Base-by-base conservation (phyloP, 35 echinoderm and acorn worm genomes). In the Stichopus chloronotus region DNA sequence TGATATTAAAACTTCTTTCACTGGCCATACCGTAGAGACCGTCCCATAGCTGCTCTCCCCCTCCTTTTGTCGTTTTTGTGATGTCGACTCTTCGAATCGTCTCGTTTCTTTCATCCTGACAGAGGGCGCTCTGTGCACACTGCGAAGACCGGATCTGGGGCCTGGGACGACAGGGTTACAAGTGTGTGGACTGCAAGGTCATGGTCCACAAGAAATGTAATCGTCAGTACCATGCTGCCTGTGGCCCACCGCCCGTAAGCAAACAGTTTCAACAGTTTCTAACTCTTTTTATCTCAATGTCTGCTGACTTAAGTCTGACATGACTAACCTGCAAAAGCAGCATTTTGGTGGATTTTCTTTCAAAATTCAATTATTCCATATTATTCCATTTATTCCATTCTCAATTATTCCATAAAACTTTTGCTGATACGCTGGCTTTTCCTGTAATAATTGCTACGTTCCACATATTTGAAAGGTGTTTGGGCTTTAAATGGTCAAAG, bases 151-250 rank as follows among this genome's bases (percentile, higher is more conserved):
- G 97, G 14, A 99, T 99, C 65, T 99, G 97, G 97, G 97, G 97
- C 5, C 92, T 99, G 6, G 97, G 97, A 57, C 59, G 97, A 63
- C 97, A 99, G 72, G 97, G 97, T n/a, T 99, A 96, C 92, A 99
- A 99, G 78, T 99, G 97, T 58, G 95, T 96, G 5, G 97, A 99
- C 78, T 99, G 97, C 81, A 99, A 99, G 78, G 86, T 95, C 14
- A 94, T 99, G 53, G 97, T 99, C 7, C 97, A 99, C 69, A 99
- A 99, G 86, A 96, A 96, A 78, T 99, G 97, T 54, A 95, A 99
- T 68, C 95, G 95, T 53, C 88, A 90, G 74, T 94, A 94, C 79
- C 94, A 92, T 25, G 78, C 91, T 13, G 85, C 91, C 12, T 99
- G 97, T 94, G 95, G 94, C 16, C 78, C 92, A 52, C 86, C 74